A percentile compares a stretch with the other conserved stretches of the same genome.
phyloP scores from a whole-genome alignment of 2,113 vertebrate species.

The Urocitellus parryii region DNA sequence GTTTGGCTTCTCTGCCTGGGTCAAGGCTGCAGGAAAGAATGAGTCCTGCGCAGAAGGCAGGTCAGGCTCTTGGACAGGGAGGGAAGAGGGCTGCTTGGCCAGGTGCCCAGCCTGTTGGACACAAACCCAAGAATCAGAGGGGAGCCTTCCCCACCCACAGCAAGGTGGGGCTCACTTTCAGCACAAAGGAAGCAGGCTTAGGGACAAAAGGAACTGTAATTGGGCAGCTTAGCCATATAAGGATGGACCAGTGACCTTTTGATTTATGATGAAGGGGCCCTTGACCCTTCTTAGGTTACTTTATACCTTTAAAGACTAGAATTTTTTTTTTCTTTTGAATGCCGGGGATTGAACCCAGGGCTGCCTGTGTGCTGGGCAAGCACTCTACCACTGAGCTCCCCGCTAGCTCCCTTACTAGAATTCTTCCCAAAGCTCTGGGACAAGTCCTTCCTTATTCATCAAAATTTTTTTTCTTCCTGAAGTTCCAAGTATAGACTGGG shows the following conservation, averaged over 20 bases:
- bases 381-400: background rate
- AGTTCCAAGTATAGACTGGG: background rate
- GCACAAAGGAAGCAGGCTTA: conserved; percentile 60
- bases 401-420: background rate
- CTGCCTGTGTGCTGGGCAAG: background rate
- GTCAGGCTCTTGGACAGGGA: background rate
- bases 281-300: background rate
- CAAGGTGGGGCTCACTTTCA: conserved; percentile 49
- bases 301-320: background rate
- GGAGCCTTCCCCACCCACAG: background rate
- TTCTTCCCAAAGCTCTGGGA: background rate
- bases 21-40: conserved; percentile 52
- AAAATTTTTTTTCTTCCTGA: background rate
- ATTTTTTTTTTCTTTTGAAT: background rate
- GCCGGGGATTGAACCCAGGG: background rate
- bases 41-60: background rate
- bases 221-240: background rate
- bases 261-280: background rate
- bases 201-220: background rate
- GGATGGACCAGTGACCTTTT: conserved; percentile 8
- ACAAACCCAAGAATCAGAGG: conserved; percentile 58
- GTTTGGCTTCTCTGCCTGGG: conserved; percentile 31
- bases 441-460: background rate
- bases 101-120: conserved; percentile 62
- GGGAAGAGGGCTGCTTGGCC: conserved; percentile 49